Base-by-base conservation (phyloP, 2,888 invertebrate genomes). In the Odontocolon sp. region DNA sequence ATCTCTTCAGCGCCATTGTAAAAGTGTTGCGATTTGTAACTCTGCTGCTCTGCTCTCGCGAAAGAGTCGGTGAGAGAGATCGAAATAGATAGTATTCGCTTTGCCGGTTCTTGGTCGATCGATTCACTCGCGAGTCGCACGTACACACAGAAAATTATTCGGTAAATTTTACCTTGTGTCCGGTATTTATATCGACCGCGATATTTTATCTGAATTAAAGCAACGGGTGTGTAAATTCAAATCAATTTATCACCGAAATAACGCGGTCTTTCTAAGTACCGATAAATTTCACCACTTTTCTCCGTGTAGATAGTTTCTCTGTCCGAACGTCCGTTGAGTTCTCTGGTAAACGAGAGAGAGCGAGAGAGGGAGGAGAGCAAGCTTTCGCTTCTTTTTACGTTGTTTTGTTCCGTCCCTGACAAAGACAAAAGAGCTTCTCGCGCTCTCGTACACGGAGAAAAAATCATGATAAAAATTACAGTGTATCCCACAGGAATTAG, bases 1-100 rank as follows among this genome's bases (percentile, higher is more conserved):
- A 82, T 83, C 81, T 83, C 82, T 81, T 82, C 79, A 77, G 76
- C 81, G 82, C 80, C 79, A 81, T 83, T 83, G 80, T 81, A 75
- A 71, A 74, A 71, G 50, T 71, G 18, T 68, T 38, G 52, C 63
- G 52, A 67, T 71, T 78, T 63, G 47, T 63, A 42, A 42, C 54
- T 33, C 54, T 9, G 31, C 18, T 31, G 31, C 28, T 54, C 54
- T 9, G 33, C 63, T 47, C 52, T 26, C 26, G 50, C 50, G 56
- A 28, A 31, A 54, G 54, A 52, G 50, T 28, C 21, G 4, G 47
- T n/a, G n/a, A n/a, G n/a, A n/a, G n/a, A n/a, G n/a, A n/a, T n/a
- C n/a, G n/a, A n/a, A n/a, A n/a, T n/a, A n/a, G n/a, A n/a, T n/a
- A 52, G 50, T 14, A 14, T 4, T 52, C 50, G 28, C 8, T 8